These are phyloP conservation scores for Catharus minimus DNA, from an alignment of 2,113 vertebrate species.

Conservation along the genomic window DNA sequence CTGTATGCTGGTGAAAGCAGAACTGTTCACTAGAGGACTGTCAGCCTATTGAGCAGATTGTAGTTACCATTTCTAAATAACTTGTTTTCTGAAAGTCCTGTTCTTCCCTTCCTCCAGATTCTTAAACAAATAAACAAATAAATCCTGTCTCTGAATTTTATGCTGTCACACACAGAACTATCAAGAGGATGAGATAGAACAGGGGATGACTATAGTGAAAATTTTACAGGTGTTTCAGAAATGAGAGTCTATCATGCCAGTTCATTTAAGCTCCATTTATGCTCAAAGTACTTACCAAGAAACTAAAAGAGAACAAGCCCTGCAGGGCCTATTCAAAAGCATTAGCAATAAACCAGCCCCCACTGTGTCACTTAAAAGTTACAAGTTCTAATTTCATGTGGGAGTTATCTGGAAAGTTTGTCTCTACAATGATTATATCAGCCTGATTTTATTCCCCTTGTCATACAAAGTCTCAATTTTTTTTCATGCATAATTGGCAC, in stretches of 20 bases:
- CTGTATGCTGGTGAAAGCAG: neutral
- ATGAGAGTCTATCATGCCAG: neutral
- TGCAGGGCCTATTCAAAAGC: slow-evolving; percentile 17
- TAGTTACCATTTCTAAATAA: neutral
- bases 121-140: neutral
- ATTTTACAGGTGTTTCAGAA: slow-evolving; percentile 36
- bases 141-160: neutral
- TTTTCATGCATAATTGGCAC: neutral
- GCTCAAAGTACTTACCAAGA: slow-evolving; percentile 33
- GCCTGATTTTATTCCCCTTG: neutral
- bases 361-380: slow-evolving; percentile 45
- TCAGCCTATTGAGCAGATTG: neutral
- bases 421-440: slow-evolving; percentile 16
- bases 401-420: slow-evolving; percentile 33
- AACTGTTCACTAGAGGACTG: neutral
- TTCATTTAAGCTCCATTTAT: slow-evolving; percentile 40
- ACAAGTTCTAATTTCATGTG: slow-evolving; percentile 31
- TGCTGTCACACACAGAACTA: neutral
- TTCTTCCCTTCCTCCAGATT: neutral
- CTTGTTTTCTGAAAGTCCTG: neutral
- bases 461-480: neutral
- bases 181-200: neutral
- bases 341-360: slow-evolving; percentile 14
- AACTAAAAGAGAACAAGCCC: slow-evolving; percentile 26
- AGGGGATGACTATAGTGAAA: neutral